Percentiles rank a stretch among this genome's conserved stretches.
Conservation (phyloP, 1,140 invertebrate species). For the Thaumetopoea pityocampa region DNA sequence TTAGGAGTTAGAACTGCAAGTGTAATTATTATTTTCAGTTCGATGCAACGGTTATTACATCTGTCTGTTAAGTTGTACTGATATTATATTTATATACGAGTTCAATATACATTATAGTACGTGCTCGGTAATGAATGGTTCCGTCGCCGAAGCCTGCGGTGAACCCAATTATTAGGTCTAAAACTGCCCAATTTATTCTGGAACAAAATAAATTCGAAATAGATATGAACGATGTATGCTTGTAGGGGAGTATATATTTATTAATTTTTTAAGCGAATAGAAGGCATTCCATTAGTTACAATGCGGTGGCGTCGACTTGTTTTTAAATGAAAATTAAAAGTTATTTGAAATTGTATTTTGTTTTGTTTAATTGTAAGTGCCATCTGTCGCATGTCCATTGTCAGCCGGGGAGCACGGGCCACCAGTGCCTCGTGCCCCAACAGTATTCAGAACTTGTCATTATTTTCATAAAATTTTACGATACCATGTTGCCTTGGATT, state of each 20-base stretch:
- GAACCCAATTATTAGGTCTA: conserved; percentile 18
- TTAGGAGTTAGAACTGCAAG: conserved; percentile 55
- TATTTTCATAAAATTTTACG: conserved; percentile 63
- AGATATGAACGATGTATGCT: conserved; percentile 45
- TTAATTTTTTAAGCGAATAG: conserved; percentile 69
- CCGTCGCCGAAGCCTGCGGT: not conserved
- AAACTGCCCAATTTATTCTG: conserved; percentile 23
- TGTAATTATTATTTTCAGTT: conserved; percentile 40
- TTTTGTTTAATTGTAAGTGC: conserved; percentile 55
- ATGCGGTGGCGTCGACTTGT: conserved; percentile 62
- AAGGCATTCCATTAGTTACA: conserved; percentile 72
- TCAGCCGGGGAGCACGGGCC: conserved; percentile 1
- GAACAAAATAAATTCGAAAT: conserved; percentile 60
- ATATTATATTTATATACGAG: conserved; percentile 28
- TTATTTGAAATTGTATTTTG: conserved; percentile 38
- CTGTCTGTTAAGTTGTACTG: conserved; percentile 25
- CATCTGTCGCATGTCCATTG: conserved; percentile 49
- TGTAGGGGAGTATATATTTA: conserved; percentile 65
- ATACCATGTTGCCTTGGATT: conserved; percentile 73
- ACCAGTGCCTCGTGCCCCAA: conserved; percentile 14
- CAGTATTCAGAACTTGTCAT: conserved; percentile 52
- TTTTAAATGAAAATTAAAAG: conserved; percentile 46
- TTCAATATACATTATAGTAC: conserved; percentile 4
- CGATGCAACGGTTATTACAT: conserved; percentile 20
- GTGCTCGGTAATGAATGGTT: conserved; percentile 4